Evolutionary conservation across 1,140 invertebrate genomes (phyloP).

Genomic region (Dolichoris vasculosae): DNA sequence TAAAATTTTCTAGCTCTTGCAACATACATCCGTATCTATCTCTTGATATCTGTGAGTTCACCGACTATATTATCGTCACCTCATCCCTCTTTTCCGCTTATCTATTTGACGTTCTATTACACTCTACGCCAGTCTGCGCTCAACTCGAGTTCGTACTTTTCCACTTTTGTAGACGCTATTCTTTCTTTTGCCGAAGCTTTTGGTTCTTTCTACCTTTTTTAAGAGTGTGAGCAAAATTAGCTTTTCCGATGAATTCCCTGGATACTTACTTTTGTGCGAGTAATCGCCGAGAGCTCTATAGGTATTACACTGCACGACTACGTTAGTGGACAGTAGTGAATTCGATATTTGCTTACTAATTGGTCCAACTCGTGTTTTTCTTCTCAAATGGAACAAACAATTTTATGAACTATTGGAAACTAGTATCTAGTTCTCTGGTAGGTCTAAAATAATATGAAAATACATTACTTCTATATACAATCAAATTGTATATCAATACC

Average conservation of each 20-base stretch:
- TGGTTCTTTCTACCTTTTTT: background rate
- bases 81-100: background rate
- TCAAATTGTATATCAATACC: too few relatives aligned
- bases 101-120: background rate
- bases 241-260: slow-evolving; percentile 16
- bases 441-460: too few relatives aligned
- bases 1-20: background rate
- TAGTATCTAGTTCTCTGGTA: background rate
- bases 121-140: background rate
- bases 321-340: background rate
- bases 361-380: background rate
- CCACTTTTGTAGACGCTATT: background rate
- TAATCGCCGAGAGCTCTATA: background rate
- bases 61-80: too few relatives aligned
- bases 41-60: too few relatives aligned
- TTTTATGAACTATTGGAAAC: background rate
- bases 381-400: background rate
- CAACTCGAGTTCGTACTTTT: background rate
- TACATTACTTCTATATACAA: too few relatives aligned
- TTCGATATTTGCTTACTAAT: background rate
- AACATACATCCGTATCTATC: background rate
- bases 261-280: background rate
- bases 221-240: background rate
- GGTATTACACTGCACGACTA: background rate
- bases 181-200: background rate